Evolutionary conservation across 2,797 vertebrate genomes (phyloP), one percentile per base, ranked within the genome.

Genomic region (Falco columbarius): DNA sequence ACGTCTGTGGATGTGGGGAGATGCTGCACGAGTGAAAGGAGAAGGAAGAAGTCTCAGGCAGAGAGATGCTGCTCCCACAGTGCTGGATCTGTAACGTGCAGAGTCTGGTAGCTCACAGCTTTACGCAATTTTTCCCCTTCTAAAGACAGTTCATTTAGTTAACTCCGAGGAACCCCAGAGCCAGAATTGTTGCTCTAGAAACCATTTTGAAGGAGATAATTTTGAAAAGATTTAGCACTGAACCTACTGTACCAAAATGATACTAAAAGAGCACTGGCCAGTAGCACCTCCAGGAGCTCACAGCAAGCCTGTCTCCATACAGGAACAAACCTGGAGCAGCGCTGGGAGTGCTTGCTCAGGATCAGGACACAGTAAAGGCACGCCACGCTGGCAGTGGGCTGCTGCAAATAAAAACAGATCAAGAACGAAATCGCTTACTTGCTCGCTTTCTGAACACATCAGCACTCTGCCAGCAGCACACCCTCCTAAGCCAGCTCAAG

Each of bases 81-180:
- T 2, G 27, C 49, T 72, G 46, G 49, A 56, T 46, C 85, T 71
- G 82, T 21, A 38, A 54, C 83, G 55, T 2, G 54, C 84, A 71
- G 23, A n/a, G 67, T 70, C 90, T 90, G 94, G 30, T 95, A 32
- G 66, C 86, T 93, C 51, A 61, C 42, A 12, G 96, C 46, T 65
- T 18, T 1, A 26, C 4, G 61, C 29, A n/a, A 18, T 70, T 52
- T 52, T 70, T 36, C 47, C 40, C 12, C 12, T 12, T 14, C 47
- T 51, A 46, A 89, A 87, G 63, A 54, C 21, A 65, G 70, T 85
- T 83, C 71, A 68, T 75, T 82, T 56, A 44, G 66, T 79, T 90
- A 96, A 95, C 76, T 89, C 86, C n/a, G 62, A 66, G 61, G 55
- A 62, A 79, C 34, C 55, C 3, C 0, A 52, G 52, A 56, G 79